Base-by-base conservation (phyloP, 2,113 vertebrate species). In the Gasterosteus aculeatus region DNA sequence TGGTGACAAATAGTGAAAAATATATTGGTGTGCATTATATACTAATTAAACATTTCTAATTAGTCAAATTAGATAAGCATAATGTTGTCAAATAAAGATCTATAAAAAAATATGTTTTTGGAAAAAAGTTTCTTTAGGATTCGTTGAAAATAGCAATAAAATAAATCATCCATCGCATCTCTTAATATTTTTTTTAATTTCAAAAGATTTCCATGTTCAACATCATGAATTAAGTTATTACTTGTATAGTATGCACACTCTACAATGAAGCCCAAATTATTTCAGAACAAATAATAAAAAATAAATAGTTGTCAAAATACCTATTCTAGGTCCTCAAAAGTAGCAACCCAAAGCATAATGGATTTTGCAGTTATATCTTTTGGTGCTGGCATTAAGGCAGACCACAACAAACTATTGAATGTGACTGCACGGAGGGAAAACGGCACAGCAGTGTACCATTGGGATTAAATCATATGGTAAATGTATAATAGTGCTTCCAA, bases 401-500 rank as follows among this genome's bases (percentile, higher is more conserved):
- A 12, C 19, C 6, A 41, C 16, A 41, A 51, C 14, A 60, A 81
- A 46, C 6, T 33, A 14, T 4, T 60, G 44, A 11, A 12, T 65
- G 42, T 29, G 26, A 57, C 47, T 57, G 49, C 44, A 59, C 38
- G 57, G 46, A 67, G 51, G 65, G 11, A 62, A 60, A 15, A 14
- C 2, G 42, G 19, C 38, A 54, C 60, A 54, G 41, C 63, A 31
- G 5, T 35, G 39, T 54, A 12, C 26, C 53, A 33, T 12, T 15
- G 4, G 67, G 46, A 78, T 33, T 22, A 47, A 69, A 77, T 78
- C n/a, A 67, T 62, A 80, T 72, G 8, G 26, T 61, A 26, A 65
- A 78, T 84, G 15, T 35, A 59, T 46, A 75, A 76, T 9, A 61
- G 63, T 38, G 83, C 71, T 61, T 82, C 69, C 15, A 74, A 33